A percentile compares a stretch with the other conserved stretches of the same genome.
Conservation (phyloP, 2,113 vertebrate species). For the Gorsachius goisagi region DNA sequence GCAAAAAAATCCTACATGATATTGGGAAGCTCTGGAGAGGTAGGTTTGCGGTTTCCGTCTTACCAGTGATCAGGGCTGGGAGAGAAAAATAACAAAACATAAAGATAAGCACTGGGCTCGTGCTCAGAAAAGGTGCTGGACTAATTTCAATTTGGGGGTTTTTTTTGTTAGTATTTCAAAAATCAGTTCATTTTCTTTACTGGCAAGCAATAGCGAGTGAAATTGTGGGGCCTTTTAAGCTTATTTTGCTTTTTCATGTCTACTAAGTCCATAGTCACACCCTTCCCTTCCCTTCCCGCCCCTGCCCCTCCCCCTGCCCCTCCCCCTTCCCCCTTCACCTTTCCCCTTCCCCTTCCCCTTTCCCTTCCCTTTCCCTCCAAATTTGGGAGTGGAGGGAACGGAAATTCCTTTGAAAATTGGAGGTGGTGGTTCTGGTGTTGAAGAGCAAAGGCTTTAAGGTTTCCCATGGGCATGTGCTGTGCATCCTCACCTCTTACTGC, state of each 20-base stretch:
- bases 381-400: no score
- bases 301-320: not conserved
- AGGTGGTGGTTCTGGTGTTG: not conserved
- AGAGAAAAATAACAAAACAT: no score
- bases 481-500: not conserved
- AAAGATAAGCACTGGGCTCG: not conserved
- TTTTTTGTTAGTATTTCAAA: not conserved
- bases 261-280: not conserved
- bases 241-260: not conserved
- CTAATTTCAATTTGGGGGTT: no score
- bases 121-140: not conserved
- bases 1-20: accelerated
- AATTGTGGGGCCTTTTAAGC: not conserved
- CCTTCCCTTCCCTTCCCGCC: no score
- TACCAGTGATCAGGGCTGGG: not conserved
- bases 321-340: no score
- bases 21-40: not conserved
- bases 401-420: not conserved
- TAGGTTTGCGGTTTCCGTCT: not conserved
- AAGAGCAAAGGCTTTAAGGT: not conserved
- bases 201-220: not conserved
- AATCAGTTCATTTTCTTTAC: not conserved
- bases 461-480: not conserved
- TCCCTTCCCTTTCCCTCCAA: no score
- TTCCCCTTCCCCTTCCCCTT: no score